Conservation (phyloP, 2,888 invertebrate genomes). For the Ryuthela nishihirai region DNA sequence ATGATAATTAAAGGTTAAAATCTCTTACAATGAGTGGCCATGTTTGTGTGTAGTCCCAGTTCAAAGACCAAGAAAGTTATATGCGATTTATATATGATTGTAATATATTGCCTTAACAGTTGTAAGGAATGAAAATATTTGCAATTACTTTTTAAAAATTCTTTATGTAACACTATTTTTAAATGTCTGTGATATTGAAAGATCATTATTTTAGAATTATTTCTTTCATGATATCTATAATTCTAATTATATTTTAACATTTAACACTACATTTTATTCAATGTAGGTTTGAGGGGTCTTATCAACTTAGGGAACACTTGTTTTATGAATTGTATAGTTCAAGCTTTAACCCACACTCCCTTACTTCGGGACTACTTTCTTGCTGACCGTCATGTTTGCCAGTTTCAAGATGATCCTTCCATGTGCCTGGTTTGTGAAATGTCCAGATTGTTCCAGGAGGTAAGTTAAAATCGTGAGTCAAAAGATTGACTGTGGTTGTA, state of each 20-base stretch:
- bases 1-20: too few species aligned
- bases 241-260: not conserved
- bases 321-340: slow-evolving; percentile 97
- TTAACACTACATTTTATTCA: slow-evolving; percentile 6
- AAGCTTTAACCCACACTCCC: slow-evolving; percentile 92
- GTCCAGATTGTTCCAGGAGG: slow-evolving; percentile 89
- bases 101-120: too few species aligned
- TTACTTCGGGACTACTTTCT: slow-evolving; percentile 91
- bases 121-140: too few species aligned
- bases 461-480: slow-evolving; percentile 42
- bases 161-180: too few species aligned
- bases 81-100: too few species aligned
- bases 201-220: too few species aligned
- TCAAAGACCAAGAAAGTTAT: too few species aligned
- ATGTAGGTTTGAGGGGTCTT: slow-evolving; percentile 76
- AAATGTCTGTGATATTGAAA: too few species aligned
- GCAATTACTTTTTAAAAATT: too few species aligned
- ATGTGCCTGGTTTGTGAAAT: slow-evolving; percentile 94
- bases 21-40: too few species aligned
- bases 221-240: too few species aligned
- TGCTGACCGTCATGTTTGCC: slow-evolving; percentile 86
- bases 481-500: not conserved
- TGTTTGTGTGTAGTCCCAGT: too few species aligned
- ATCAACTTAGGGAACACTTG: slow-evolving; percentile 96
- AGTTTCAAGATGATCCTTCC: slow-evolving; percentile 59